phyloP scores from a whole-genome alignment of 2,888 invertebrate species.

The Pristionchus japonicus region DNA sequence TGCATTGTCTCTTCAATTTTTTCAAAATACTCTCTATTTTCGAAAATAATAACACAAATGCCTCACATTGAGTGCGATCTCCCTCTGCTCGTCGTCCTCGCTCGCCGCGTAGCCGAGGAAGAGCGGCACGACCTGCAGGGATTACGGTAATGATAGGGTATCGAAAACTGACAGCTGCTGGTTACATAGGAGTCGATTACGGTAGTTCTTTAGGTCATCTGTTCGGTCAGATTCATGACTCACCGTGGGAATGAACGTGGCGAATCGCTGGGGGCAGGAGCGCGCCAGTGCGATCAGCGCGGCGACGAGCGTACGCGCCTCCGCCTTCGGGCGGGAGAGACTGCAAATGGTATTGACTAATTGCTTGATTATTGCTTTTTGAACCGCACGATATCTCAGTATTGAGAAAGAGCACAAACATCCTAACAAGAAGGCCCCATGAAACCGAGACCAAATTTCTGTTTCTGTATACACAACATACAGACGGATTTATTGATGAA shows the following conservation, averaged over 20 bases:
- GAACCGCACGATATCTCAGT: too few species aligned
- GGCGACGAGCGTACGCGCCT: conserved; percentile 16
- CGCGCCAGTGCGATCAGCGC: conserved; percentile 33
- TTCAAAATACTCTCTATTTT: too few species aligned
- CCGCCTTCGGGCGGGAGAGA: neutral
- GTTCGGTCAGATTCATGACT: too few species aligned
- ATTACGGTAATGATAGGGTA: neutral
- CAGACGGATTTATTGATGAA: too few species aligned
- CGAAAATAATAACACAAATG: neutral
- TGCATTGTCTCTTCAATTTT: too few species aligned
- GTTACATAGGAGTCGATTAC: too few species aligned
- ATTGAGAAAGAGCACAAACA: too few species aligned
- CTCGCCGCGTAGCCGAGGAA: conserved; percentile 30
- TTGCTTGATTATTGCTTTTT: neutral
- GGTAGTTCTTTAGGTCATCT: neutral
- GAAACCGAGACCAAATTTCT: too few species aligned
- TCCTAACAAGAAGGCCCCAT: too few species aligned
- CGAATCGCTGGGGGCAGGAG: conserved; percentile 15
- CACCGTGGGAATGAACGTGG: conserved; percentile 26
- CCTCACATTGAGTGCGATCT: conserved; percentile 85
- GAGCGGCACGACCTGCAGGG: conserved; percentile 33
- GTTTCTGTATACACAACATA: too few species aligned
- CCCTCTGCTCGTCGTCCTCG: conserved; percentile 94
- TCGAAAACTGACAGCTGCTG: too few species aligned
- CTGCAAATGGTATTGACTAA: neutral